Percentiles rank a stretch among this genome's conserved stretches.
Conservation (phyloP, 2,888 invertebrate genomes). For the Argyresthia albistria region DNA sequence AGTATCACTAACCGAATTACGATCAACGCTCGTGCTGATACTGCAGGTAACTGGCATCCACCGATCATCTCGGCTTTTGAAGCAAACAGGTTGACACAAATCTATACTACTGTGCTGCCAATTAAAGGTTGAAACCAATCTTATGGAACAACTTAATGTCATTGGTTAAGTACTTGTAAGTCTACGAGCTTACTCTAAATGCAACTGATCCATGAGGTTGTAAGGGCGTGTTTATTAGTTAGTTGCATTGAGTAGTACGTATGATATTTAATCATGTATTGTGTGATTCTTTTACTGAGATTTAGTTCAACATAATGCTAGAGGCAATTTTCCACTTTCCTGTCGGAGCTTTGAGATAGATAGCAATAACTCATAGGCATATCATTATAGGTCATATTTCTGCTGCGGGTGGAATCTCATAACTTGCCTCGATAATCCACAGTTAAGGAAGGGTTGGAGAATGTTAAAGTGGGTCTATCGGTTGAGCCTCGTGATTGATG, state of each 20-base stretch:
- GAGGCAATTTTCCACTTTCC: neutral
- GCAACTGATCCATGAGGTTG: too few relatives aligned
- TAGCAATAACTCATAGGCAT: neutral
- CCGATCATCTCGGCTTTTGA: neutral
- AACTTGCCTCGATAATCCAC: neutral
- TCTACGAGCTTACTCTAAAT: too few relatives aligned
- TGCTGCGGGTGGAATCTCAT: neutral
- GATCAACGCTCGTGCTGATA: neutral
- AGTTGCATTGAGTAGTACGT: too few relatives aligned
- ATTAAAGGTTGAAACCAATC: too few relatives aligned
- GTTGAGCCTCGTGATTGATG: neutral
- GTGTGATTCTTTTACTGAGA: neutral
- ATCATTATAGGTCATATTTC: neutral
- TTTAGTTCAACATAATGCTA: neutral
- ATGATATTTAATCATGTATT: too few relatives aligned
- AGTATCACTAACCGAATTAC: neutral
- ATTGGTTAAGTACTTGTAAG: too few relatives aligned
- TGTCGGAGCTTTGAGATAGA: neutral
- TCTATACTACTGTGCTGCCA: too few relatives aligned
- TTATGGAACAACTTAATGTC: too few relatives aligned
- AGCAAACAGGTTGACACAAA: too few relatives aligned
- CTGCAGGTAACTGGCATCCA: neutral
- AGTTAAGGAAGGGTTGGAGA: neutral
- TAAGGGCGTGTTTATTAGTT: too few relatives aligned
- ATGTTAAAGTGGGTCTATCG: neutral